Conservation (phyloP, 2,888 invertebrate genomes). For the Cephus pygmeus region DNA sequence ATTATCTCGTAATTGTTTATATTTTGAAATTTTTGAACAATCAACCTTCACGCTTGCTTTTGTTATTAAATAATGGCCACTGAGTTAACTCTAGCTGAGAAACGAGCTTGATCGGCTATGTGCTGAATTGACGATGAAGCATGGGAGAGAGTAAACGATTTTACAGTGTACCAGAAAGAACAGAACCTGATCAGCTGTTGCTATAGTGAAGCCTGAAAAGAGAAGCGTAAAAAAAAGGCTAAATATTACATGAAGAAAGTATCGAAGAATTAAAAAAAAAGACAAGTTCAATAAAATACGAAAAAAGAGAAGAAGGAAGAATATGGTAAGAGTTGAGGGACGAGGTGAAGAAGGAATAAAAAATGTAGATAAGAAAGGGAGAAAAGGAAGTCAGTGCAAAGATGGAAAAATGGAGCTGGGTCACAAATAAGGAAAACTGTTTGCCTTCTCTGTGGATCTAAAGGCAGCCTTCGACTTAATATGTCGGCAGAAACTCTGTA, state of each 20-base stretch:
- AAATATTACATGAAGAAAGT: no score
- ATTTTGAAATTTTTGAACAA: no score
- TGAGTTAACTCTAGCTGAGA: not conserved
- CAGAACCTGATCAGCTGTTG: slow-evolving; percentile 7
- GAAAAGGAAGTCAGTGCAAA: not conserved
- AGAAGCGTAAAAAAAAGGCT: no score
- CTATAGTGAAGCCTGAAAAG: not conserved
- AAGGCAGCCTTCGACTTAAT: no score
- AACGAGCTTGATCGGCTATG: slow-evolving; percentile 8
- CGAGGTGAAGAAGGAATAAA: not conserved
- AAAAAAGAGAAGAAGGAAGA: not conserved
- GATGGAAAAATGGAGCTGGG: not conserved
- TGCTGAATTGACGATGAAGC: not conserved
- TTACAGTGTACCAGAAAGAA: not conserved
- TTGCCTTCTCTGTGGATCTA: no score
- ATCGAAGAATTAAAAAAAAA: no score
- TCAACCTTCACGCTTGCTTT: no score
- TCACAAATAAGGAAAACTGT: not conserved
- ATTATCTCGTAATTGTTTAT: no score
- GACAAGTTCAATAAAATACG: not conserved
- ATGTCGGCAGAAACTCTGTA: no score
- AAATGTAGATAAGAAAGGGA: not conserved
- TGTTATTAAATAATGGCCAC: no score
- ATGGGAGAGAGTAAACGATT: not conserved
- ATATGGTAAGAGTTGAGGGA: no score